These are phyloP conservation scores for Timandra comae DNA, from an alignment of 2,888 invertebrate species.

Conservation along the genomic window DNA sequence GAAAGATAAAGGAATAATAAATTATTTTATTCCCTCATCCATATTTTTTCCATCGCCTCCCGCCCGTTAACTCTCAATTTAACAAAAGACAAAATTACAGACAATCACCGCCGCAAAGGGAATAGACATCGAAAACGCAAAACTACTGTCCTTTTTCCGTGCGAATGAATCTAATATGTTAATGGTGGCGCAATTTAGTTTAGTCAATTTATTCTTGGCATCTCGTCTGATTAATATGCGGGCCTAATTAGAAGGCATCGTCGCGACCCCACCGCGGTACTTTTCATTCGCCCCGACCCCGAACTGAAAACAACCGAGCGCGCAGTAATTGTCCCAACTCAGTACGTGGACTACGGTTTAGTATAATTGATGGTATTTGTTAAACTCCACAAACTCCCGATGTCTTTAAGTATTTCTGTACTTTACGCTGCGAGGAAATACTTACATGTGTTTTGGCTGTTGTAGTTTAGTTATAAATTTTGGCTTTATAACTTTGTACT, in stretches of 20 bases:
- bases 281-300: slow-evolving; percentile 31
- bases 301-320: slow-evolving; percentile 14
- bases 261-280: slow-evolving; percentile 19
- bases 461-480: not conserved
- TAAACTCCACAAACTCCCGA: slow-evolving; percentile 6
- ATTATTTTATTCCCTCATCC: too few species aligned
- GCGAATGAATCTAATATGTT: slow-evolving; percentile 38
- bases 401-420: slow-evolving; percentile 7
- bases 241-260: slow-evolving; percentile 42
- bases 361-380: slow-evolving; percentile 17
- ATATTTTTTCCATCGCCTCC: slow-evolving; percentile 9
- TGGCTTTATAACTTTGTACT: too few species aligned
- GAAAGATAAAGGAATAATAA: slow-evolving; percentile 5
- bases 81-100: slow-evolving; percentile 23
- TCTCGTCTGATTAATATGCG: slow-evolving; percentile 42
- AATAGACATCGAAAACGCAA: slow-evolving; percentile 11
- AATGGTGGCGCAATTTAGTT: slow-evolving; percentile 34
- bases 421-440: slow-evolving; percentile 5
- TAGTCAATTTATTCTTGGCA: slow-evolving; percentile 32
- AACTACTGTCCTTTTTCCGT: slow-evolving; percentile 22
- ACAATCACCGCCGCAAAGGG: slow-evolving; percentile 20
- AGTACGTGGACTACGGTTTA: slow-evolving; percentile 5
- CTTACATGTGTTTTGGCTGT: slow-evolving; percentile 9
- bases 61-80: slow-evolving; percentile 20
- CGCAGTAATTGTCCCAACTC: slow-evolving; percentile 14